phyloP scores from a whole-genome alignment of 2,113 vertebrate genomes.

The Callorhinus ursinus region DNA sequence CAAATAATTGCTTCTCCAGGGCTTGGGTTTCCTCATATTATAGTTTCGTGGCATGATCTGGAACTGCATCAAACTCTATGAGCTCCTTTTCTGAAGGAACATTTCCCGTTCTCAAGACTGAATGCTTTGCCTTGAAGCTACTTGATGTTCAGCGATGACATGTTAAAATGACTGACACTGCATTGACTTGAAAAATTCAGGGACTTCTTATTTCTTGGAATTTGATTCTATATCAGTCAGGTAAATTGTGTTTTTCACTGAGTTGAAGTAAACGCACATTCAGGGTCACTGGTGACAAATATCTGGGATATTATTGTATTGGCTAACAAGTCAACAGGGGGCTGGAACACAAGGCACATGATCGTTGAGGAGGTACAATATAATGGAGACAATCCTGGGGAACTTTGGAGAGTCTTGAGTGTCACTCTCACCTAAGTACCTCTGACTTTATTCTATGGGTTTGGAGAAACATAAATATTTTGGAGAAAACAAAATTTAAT shows the following conservation, averaged over 20 bases:
- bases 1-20: neutral
- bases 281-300: neutral
- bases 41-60: neutral
- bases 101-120: neutral
- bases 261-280: neutral
- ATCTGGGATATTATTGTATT: neutral
- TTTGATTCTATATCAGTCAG: neutral
- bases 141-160: neutral
- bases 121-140: conserved; percentile 28
- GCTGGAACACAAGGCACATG: neutral
- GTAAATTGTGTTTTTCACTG: neutral
- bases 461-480: neutral
- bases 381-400: neutral
- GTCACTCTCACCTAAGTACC: neutral
- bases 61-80: neutral
- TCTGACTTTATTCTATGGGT: neutral
- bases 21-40: neutral
- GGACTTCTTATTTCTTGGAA: neutral
- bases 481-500: neutral
- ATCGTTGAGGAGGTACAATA: neutral
- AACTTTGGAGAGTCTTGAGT: neutral
- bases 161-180: neutral
- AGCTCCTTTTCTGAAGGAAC: neutral
- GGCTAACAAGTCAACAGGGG: neutral
- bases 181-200: neutral